A percentile compares a stretch with the other conserved stretches of the same genome.
Evolutionary conservation across 1,140 invertebrate genomes (phyloP).

Genomic region (Cyrtorhinus lividipennis): DNA sequence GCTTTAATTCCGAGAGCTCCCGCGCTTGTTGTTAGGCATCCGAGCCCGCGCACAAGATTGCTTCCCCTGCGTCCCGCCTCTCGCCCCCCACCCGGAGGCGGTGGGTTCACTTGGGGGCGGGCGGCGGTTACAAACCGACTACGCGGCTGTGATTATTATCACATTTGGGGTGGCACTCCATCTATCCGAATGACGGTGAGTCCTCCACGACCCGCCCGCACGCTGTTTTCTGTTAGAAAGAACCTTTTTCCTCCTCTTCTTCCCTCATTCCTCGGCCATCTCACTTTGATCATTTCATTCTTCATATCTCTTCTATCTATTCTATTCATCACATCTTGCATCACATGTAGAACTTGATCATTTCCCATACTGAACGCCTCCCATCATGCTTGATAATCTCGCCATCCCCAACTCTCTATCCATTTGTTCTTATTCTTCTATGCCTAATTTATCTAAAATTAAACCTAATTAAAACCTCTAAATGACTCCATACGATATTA

Average conservation of each 20-base stretch:
- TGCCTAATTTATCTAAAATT: too few species aligned
- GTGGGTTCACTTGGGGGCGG: neutral
- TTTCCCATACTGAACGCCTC: too few species aligned
- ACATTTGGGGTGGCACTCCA: constrained; percentile 6
- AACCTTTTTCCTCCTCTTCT: neutral
- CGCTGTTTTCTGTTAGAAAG: neutral
- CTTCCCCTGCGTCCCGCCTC: neutral
- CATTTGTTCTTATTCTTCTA: too few species aligned
- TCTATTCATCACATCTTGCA: too few species aligned
- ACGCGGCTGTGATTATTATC: constrained; percentile 7
- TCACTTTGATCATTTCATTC: neutral
- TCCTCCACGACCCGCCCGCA: neutral
- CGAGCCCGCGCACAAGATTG: constrained; percentile 14
- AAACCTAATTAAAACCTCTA: too few species aligned
- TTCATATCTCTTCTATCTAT: too few species aligned
- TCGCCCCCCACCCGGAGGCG: neutral
- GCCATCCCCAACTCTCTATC: too few species aligned
- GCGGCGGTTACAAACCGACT: constrained; percentile 4
- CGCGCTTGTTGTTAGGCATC: constrained; percentile 7
- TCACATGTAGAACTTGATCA: too few species aligned
- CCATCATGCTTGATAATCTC: too few species aligned
- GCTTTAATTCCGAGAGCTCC: constrained; percentile 12
- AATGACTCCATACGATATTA: too few species aligned
- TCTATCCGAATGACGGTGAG: constrained; percentile 6
- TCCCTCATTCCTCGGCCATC: neutral